Conservation (phyloP, 2,888 invertebrate species). For the Lasioglossum malachurum region DNA sequence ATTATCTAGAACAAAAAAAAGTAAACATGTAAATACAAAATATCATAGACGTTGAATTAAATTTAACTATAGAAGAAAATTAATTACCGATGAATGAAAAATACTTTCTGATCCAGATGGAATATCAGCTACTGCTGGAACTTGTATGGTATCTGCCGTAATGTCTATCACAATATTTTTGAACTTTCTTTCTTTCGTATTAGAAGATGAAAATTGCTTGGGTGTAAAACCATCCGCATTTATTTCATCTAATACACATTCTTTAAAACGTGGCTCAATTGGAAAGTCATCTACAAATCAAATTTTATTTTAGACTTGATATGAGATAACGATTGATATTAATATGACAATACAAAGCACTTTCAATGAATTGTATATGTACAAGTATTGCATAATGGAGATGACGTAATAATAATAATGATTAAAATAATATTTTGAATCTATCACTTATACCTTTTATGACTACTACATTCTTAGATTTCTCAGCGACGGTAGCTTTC, state of each 20-base stretch:
- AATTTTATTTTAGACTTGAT: background rate
- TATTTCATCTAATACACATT: conserved; percentile 88
- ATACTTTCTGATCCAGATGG: conserved; percentile 77
- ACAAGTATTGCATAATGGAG: background rate
- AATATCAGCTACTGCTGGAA: conserved; percentile 86
- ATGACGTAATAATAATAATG: background rate
- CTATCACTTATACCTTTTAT: conserved; percentile 73
- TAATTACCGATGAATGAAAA: conserved; percentile 82
- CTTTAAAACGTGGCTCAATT: conserved; percentile 79
- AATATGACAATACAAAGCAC: background rate
- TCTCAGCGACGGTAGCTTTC: conserved; percentile 72
- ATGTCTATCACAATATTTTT: conserved; percentile 91
- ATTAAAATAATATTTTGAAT: background rate
- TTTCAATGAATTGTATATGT: background rate
- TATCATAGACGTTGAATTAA: conserved; percentile 1
- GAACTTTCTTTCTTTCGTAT: conserved; percentile 87
- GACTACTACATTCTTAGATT: conserved; percentile 61
- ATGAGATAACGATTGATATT: background rate
- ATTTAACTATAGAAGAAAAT: background rate
- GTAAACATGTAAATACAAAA: conserved; percentile 28
- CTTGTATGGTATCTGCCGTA: conserved; percentile 89
- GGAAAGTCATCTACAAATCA: conserved; percentile 78
- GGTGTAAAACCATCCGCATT: conserved; percentile 90
- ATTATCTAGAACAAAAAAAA: conserved; percentile 87
- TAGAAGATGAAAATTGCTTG: conserved; percentile 86